phyloP scores from a whole-genome alignment of 1,140 invertebrate species.

The Drosophila oshimai region DNA sequence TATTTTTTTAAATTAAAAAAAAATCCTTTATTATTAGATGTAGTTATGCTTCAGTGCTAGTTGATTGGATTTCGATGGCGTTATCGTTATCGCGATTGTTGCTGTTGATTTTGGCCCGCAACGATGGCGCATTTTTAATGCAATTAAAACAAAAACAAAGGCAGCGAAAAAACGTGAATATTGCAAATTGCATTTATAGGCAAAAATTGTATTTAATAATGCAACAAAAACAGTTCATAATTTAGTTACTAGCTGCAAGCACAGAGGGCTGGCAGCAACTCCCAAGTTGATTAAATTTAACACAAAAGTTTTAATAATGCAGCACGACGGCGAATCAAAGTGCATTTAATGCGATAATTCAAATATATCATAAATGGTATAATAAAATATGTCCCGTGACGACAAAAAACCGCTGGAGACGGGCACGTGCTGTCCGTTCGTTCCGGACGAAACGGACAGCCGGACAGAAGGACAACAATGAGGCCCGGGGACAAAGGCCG shows the following conservation, averaged over 20 bases:
- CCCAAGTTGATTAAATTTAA: constrained; percentile 58
- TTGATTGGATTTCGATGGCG: constrained; percentile 7
- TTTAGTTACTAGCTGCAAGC: constrained; percentile 28
- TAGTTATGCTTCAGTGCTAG: neutral
- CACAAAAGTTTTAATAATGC: constrained; percentile 26
- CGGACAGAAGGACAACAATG: constrained; percentile 20
- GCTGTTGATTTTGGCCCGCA: constrained; percentile 14
- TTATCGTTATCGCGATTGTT: constrained; percentile 1
- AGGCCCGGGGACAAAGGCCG: constrained; percentile 15
- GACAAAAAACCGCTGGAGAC: constrained; percentile 18
- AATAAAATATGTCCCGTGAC: constrained; percentile 40
- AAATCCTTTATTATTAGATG: too few species aligned
- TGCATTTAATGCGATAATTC: constrained; percentile 54
- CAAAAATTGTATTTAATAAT: constrained; percentile 53
- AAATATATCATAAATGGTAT: constrained; percentile 35
- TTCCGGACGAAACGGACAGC: neutral
- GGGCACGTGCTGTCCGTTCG: constrained; percentile 8
- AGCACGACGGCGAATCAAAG: constrained; percentile 13
- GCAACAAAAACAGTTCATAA: constrained; percentile 42
- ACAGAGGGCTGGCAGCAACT: constrained; percentile 9
- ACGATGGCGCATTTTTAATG: constrained; percentile 51
- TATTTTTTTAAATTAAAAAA: too few species aligned
- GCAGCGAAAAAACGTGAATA: neutral
- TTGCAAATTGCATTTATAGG: constrained; percentile 29
- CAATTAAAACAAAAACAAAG: constrained; percentile 52